Base-by-base conservation (phyloP, 2,888 invertebrate species). In the Zhuqinia jingwanae region DNA sequence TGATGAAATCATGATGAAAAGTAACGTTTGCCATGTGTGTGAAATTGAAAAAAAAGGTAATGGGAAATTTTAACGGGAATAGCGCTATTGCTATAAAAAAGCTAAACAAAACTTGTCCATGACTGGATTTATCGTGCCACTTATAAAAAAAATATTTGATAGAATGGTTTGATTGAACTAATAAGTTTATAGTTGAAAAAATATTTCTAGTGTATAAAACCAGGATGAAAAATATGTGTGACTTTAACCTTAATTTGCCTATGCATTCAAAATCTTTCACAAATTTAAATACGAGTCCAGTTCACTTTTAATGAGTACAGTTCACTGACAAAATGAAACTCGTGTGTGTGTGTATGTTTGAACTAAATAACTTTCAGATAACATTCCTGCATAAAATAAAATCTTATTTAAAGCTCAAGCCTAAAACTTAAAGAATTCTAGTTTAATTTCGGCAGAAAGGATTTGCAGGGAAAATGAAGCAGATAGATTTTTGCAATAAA, bases 61-160 rank as follows among this genome's bases (percentile, higher is more conserved):
- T 78, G 78, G 27, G 50, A 20, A 56, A 76, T 30, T 11, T 36
- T n/a, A 53, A 53, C n/a, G 53, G 20, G 60, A 13, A n/a, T 8
- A n/a, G 17, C 10, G 47, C 47, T 36, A 36, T 36, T 36, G 58
- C 17, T 13, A 42, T n/a, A 13, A n/a, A 76, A 77, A 36, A 36
- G 5, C 36, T 3, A 36, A 70, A 36, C 42, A 58, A 78, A 77
- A 77, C 77, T 84, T 84, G 84, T 78, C 77, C 56, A 70, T 84
- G 84, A 84, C 84, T 84, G 84, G 77, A 65, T 78, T 77, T 76
- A 45, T 84, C 77, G 84, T 84, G 84, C 84, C 84, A 80, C 78
- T 50, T 53, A 27, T 47, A 73, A 36, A 36, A 36, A n/a, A n/a
- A n/a, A n/a, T n/a, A n/a, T n/a, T n/a, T n/a, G n/a, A n/a, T n/a